A percentile compares a stretch with the other conserved stretches of the same genome.
Evolutionary conservation across 2,113 vertebrate species (phyloP).

Genomic region (Pipa parva): DNA sequence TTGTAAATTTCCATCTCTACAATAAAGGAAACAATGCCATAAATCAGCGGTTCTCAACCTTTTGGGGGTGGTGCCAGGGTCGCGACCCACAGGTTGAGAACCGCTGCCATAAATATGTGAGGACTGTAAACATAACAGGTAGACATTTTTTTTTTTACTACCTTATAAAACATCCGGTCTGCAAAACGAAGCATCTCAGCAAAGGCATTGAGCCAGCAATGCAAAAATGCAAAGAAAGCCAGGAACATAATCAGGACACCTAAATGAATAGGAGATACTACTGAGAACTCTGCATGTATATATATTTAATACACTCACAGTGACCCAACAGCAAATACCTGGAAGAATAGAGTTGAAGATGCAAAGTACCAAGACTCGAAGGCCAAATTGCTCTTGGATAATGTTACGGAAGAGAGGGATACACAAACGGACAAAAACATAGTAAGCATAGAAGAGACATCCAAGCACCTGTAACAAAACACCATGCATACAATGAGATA

Average conservation of each 20-base stretch:
- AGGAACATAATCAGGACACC: slow-evolving; percentile 70
- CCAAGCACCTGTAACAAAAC: slow-evolving; percentile 75
- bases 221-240: slow-evolving; percentile 67
- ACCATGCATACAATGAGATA: neutral
- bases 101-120: no score
- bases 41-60: no score
- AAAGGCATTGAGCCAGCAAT: slow-evolving; percentile 75
- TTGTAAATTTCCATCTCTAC: no score
- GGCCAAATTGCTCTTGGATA: slow-evolving; percentile 78
- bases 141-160: slow-evolving; percentile 42
- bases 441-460: slow-evolving; percentile 87
- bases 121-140: neutral
- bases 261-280: slow-evolving; percentile 46
- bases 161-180: slow-evolving; percentile 82
- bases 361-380: slow-evolving; percentile 83
- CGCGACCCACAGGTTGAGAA: no score
- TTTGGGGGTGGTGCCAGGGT: no score
- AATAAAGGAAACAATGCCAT: no score
- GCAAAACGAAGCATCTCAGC: slow-evolving; percentile 79
- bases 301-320: neutral
- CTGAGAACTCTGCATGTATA: neutral
- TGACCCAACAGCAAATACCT: slow-evolving; percentile 61
- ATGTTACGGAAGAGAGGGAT: slow-evolving; percentile 83
- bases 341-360: slow-evolving; percentile 94
- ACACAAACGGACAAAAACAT: slow-evolving; percentile 87